Base-by-base conservation (phyloP, 2,113 vertebrate species). In the Percina caprodes region DNA sequence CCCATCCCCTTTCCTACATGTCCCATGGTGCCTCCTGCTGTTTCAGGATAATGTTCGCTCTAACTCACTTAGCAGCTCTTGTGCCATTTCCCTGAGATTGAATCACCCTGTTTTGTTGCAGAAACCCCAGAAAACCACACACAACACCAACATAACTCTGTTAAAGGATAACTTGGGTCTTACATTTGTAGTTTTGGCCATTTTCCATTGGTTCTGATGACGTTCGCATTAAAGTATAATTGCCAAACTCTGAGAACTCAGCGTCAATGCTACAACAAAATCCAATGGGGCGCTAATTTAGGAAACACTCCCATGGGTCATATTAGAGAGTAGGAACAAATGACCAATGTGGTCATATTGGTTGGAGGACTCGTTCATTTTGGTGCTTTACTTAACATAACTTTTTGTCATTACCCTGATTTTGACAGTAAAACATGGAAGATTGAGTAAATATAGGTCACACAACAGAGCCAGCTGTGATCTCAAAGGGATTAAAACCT, bases 391-490 rank as follows among this genome's bases (percentile, higher is more conserved):
- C 12, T 62, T 45, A 7, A 46, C 26, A 55, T 62, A 48, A 71
- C 39, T 46, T 61, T 39, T 7, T 69, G 61, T 77, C 30, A 33
- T 23, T 30, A 12, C 4, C 23, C 39, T 52, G 33, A 71, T 19
- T 63, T 13, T 15, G 2, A 26, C 68, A 65, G 39, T 26, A 62
- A 54, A 69, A 66, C 1, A 7, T 39, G 30, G 23, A 49, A 35
- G 39, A 23, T 7, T 52, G n/a, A 80, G 33, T 21, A 7, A 46
- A 68, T 19, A 6, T n/a, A 39, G 58, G 16, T 81, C 60, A 71
- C 18, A 18, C 58, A 69, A 77, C 5, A 3, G 52, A 23, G 85
- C 76, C 76, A 88, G 68, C 83, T 88, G 77, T 84, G 80, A 77
- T 62, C 68, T 88, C 73, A 79, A 69, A 6, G 15, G 73, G 51